Evolutionary conservation across 2,888 invertebrate species (phyloP).

Genomic region (Sminthurinus aureus): DNA sequence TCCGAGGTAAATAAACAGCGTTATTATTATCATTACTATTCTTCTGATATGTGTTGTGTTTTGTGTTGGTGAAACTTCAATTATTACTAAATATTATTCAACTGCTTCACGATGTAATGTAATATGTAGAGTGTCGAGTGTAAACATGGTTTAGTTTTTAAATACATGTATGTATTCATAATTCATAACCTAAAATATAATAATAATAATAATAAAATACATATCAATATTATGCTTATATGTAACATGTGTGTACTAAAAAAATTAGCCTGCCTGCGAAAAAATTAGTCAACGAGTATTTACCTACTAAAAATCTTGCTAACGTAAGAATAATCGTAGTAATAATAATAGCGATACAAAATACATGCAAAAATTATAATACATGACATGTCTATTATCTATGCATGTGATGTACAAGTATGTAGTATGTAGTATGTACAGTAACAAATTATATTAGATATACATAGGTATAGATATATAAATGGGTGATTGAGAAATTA

Average conservation of each 20-base stretch:
- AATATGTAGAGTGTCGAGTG: no score
- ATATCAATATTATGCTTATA: not conserved
- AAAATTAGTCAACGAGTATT: not conserved
- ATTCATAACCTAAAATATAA: not conserved
- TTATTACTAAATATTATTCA: not conserved
- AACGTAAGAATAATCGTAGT: no score
- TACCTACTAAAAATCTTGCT: not conserved
- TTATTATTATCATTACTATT: no score
- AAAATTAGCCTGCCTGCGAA: constrained; percentile 3
- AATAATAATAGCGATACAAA: no score
- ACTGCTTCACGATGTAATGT: not conserved
- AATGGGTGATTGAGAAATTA: constrained; percentile 17
- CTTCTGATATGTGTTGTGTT: no score
- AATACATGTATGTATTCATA: no score
- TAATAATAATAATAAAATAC: no score
- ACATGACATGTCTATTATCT: no score
- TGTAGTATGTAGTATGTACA: no score
- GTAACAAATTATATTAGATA: not conserved
- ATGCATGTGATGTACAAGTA: no score
- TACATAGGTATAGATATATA: not conserved
- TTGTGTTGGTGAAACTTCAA: not conserved
- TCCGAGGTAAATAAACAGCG: no score
- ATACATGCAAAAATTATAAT: no score
- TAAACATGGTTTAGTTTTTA: not conserved
- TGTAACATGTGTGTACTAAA: not conserved